Percentiles rank a stretch among this genome's conserved stretches.
Conservation (phyloP, 2,888 invertebrate genomes). For the Liopterus haemorrhoidalis region DNA sequence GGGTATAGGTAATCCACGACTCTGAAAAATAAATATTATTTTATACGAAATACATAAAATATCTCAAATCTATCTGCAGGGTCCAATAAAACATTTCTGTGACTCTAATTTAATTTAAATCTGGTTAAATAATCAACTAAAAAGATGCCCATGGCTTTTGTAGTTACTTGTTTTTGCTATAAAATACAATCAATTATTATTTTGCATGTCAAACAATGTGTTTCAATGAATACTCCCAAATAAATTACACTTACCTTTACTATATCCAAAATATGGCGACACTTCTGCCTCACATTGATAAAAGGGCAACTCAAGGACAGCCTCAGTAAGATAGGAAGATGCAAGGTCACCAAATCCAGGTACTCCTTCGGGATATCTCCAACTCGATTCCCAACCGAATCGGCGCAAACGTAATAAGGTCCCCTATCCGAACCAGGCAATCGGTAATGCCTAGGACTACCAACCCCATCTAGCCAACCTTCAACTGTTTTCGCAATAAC, state of each 20-base stretch:
- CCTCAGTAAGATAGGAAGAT: conserved; percentile 54
- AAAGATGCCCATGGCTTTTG: neutral
- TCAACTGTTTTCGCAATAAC: conserved; percentile 50
- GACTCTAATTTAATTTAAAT: neutral
- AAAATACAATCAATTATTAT: conserved; percentile 1
- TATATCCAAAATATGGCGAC: conserved; percentile 52
- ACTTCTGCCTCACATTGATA: conserved; percentile 54
- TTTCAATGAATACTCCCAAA: no score
- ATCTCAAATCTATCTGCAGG: neutral
- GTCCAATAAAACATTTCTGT: neutral
- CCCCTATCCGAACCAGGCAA: conserved; percentile 40
- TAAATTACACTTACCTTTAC: conserved; percentile 49
- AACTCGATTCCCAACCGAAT: conserved; percentile 42
- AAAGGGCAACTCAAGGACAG: conserved; percentile 56
- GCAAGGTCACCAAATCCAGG: conserved; percentile 49
- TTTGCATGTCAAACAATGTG: no score
- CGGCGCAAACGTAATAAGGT: conserved; percentile 42
- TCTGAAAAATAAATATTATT: conserved; percentile 46
- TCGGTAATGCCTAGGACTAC: conserved; percentile 47
- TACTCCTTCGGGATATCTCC: conserved; percentile 47
- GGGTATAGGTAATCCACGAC: conserved; percentile 52
- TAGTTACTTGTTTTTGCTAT: neutral
- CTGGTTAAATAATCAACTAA: neutral
- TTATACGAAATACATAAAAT: conserved; percentile 15
- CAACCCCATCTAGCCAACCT: conserved; percentile 51